Conservation (phyloP, 92 coral and sea anemone species). For the Desmophyllum pertusum region DNA sequence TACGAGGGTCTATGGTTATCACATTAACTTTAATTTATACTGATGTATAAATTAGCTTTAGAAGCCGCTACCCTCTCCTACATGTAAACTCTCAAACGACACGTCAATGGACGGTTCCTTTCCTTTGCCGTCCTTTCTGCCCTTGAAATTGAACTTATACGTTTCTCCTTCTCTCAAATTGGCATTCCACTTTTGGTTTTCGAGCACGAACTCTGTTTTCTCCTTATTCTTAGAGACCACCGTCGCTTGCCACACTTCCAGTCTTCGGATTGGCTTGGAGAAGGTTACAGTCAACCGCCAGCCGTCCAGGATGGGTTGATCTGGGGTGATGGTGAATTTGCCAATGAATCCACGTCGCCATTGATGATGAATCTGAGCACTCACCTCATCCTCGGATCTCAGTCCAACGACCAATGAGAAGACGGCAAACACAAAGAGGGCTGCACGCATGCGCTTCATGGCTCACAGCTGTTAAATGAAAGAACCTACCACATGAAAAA, state of each 20-base stretch:
- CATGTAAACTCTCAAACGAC: conserved; percentile 1
- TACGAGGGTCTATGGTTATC: too few relatives aligned
- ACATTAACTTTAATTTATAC: too few relatives aligned
- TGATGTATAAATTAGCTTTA: too few relatives aligned
- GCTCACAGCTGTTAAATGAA: neutral
- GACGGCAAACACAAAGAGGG: neutral
- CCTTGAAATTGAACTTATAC: neutral
- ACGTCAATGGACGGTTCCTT: too few relatives aligned
- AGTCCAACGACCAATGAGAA: neutral
- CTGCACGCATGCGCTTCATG: neutral
- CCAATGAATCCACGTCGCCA: conserved; percentile 15
- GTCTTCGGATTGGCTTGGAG: conserved; percentile 27
- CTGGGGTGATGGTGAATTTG: conserved; percentile 22
- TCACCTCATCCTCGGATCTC: conserved; percentile 11
- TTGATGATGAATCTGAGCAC: neutral
- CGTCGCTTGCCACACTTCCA: conserved; percentile 36
- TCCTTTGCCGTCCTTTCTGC: too few relatives aligned
- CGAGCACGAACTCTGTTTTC: conserved; percentile 21
- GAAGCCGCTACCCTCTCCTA: conserved; percentile 11
- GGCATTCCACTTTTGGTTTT: conserved; percentile 33
- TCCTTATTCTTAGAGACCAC: conserved; percentile 11
- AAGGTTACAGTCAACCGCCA: conserved; percentile 48
- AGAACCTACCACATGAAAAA: too few relatives aligned
- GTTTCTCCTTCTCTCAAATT: neutral
- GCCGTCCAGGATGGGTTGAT: conserved; percentile 28